These are phyloP conservation scores for Cylloceria caligata DNA, from an alignment of 2,888 invertebrate species.

Conservation along the genomic window DNA sequence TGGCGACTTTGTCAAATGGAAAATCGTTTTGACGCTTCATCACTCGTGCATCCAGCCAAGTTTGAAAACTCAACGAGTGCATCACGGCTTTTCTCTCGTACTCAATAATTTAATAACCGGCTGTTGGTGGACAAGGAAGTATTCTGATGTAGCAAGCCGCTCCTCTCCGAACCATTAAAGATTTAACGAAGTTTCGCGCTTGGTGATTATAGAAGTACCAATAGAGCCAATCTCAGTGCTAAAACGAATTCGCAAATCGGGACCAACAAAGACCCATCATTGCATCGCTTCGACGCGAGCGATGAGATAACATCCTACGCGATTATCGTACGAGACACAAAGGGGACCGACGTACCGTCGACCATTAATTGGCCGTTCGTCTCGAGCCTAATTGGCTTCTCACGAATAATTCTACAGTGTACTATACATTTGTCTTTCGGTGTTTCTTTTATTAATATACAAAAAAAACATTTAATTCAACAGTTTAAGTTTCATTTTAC, in stretches of 20 bases:
- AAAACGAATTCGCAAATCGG: constrained; percentile 53
- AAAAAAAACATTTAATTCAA: too few relatives aligned
- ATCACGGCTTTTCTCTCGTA: background rate
- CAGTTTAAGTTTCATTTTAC: too few relatives aligned
- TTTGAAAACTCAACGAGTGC: background rate
- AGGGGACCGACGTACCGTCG: constrained; percentile 37
- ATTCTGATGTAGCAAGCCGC: constrained; percentile 16
- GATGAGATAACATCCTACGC: constrained; percentile 34
- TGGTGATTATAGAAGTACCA: constrained; percentile 60
- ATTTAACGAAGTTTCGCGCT: constrained; percentile 62
- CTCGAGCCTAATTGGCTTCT: constrained; percentile 53
- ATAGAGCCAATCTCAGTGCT: constrained; percentile 58
- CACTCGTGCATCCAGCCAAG: background rate
- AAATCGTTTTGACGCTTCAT: constrained; percentile 35
- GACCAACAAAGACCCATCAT: constrained; percentile 27
- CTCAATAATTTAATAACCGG: constrained; percentile 10
- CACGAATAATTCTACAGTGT: constrained; percentile 19
- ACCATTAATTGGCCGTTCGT: constrained; percentile 54
- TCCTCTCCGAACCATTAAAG: constrained; percentile 41
- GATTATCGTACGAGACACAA: constrained; percentile 58
- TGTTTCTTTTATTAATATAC: background rate
- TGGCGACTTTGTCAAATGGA: constrained; percentile 42
- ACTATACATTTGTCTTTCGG: background rate
- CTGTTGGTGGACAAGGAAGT: constrained; percentile 6
- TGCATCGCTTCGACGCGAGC: constrained; percentile 8